Conservation (phyloP, 2,888 invertebrate genomes). For the Hyppa rectilinea region DNA sequence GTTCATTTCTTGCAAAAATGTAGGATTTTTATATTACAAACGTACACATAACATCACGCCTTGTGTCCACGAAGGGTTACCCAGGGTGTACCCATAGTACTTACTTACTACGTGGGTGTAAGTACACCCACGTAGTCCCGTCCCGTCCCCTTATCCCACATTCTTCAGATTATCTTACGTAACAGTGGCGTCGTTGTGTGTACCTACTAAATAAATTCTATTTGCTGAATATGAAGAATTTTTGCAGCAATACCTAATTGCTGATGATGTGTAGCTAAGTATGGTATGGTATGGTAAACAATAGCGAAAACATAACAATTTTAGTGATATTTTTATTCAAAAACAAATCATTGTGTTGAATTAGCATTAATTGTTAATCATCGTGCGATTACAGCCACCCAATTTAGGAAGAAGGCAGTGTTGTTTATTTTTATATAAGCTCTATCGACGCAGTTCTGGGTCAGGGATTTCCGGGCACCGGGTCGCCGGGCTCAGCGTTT, state of each 20-base stretch:
- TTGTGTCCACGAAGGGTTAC: too few species aligned
- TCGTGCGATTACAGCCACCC: not conserved
- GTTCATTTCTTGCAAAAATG: not conserved
- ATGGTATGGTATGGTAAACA: not conserved
- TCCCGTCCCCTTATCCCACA: too few species aligned
- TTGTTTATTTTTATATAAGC: not conserved
- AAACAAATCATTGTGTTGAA: not conserved
- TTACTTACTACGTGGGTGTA: too few species aligned
- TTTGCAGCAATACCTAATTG: slow-evolving; percentile 8
- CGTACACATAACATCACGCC: too few species aligned
- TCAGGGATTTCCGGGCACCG: slow-evolving; percentile 9
- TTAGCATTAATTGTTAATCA: slow-evolving; percentile 12
- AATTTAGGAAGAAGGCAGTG: not conserved
- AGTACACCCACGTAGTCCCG: too few species aligned
- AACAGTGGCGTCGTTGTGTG: not conserved
- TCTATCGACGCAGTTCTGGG: not conserved
- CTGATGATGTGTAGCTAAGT: not conserved
- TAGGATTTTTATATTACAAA: too few species aligned
- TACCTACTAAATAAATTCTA: not conserved
- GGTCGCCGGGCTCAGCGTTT: slow-evolving; percentile 9
- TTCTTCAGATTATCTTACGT: too few species aligned
- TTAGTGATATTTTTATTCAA: not conserved
- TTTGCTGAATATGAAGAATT: slow-evolving; percentile 18
- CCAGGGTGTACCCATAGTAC: too few species aligned
- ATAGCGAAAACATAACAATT: not conserved